Percentiles rank a stretch among this genome's conserved stretches.
Evolutionary conservation across 1,140 invertebrate genomes (phyloP).

Genomic region (Ostrea edulis): DNA sequence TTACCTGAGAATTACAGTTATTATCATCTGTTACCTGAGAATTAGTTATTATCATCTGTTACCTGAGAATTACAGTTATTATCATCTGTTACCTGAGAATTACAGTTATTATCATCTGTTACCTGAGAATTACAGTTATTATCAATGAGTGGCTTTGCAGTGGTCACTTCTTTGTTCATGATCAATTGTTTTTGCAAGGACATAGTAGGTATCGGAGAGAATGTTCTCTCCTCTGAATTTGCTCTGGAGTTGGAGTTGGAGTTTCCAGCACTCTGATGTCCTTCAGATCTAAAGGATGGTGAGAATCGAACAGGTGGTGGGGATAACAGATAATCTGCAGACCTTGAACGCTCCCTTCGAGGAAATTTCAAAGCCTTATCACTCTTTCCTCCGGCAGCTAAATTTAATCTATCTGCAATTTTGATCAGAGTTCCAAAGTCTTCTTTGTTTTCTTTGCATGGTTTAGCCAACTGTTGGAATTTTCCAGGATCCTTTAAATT

Average conservation of each 20-base stretch:
- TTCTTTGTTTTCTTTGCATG: slow-evolving; percentile 47
- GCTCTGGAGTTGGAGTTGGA: slow-evolving; percentile 14
- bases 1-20: slow-evolving; percentile 8
- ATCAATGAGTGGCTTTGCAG: slow-evolving; percentile 8
- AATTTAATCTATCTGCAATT: slow-evolving; percentile 74
- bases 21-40: no score
- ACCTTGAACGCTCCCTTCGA: slow-evolving; percentile 41
- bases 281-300: slow-evolving; percentile 25
- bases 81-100: slow-evolving; percentile 3
- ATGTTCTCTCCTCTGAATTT: slow-evolving; percentile 33
- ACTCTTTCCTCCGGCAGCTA: slow-evolving; percentile 63
- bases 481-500: slow-evolving; percentile 67
- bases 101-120: slow-evolving; percentile 20
- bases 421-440: slow-evolving; percentile 68
- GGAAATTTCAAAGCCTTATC: neutral
- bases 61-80: no score
- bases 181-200: neutral
- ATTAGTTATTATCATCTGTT: no score
- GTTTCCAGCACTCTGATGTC: slow-evolving; percentile 28
- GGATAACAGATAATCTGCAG: slow-evolving; percentile 38
- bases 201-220: slow-evolving; percentile 26
- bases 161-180: slow-evolving; percentile 3
- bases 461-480: slow-evolving; percentile 37
- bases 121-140: slow-evolving; percentile 8
- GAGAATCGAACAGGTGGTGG: slow-evolving; percentile 46